Base-by-base conservation (phyloP, 2,113 vertebrate species). In the Erythrocebus patas region DNA sequence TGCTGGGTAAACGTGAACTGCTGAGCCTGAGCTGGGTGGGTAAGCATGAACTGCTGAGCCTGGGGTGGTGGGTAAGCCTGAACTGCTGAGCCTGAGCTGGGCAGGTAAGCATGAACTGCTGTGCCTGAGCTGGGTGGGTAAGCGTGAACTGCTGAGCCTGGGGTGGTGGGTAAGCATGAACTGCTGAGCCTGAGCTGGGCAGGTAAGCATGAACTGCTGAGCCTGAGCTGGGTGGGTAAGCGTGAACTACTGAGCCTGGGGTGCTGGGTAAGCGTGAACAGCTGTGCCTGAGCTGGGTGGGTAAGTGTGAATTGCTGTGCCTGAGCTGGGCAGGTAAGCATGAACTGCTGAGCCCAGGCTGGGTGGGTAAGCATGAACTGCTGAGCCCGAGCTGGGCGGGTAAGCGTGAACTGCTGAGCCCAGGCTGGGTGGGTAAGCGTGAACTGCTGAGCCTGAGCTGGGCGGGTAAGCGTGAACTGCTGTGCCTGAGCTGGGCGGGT, bases 371-470 rank as follows among this genome's bases (percentile, higher is more conserved):
- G 50, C 16, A 0, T 52, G 50, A 52, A 52, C 50, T 52, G 13
- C 82, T 40, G 50, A 23, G 57, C 43, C 81, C 43, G 70, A 8
- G 38, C 2, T 8, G 57, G 57, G 23, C 1, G 5, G 64, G 27
- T 25, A 48, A 48, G 10, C 9, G 0, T 48, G 10, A 48, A 48
- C 45, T 48, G 45, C 45, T 48, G 45, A 0, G 45, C 45, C 45
- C 0, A 10, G 0, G 45, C 2, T 48, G 59, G 59, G 22, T 2
- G 50, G 16, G 16, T 52, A 17, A 52, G 16, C 16, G 1, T 52
- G 50, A 52, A 52, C 50, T 52, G 13, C 82, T 40, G 50, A 40
- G 57, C 57, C 81, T 66, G 70, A n/a, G n/a, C n/a, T n/a, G n/a
- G n/a, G n/a, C 1, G 50, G 16, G 14, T 52, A 17, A 52, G 50